Evolutionary conservation across 1,140 invertebrate species (phyloP), one percentile per base, ranked within the genome.

Genomic region (Eumeta japonica): DNA sequence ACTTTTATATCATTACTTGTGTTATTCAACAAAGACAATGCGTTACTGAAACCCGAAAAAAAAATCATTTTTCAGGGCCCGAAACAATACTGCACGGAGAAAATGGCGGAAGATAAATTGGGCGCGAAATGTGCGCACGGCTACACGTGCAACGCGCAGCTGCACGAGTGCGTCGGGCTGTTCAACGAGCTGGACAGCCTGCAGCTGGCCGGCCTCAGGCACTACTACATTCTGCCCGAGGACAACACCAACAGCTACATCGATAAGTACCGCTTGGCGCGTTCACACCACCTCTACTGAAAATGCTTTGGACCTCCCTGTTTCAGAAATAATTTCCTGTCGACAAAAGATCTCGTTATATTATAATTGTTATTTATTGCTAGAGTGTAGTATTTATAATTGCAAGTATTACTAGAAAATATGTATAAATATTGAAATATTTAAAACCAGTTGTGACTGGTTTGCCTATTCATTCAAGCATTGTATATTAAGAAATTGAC

Each of bases 31-130:
- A n/a, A n/a, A n/a, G n/a, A n/a, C n/a, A n/a, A n/a, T n/a, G n/a
- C n/a, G n/a, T n/a, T n/a, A n/a, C n/a, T n/a, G n/a, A n/a, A n/a
- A n/a, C n/a, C n/a, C n/a, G n/a, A n/a, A n/a, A n/a, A n/a, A n/a
- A n/a, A n/a, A n/a, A n/a, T n/a, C n/a, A 9, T 32, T n/a, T n/a
- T 3, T 28, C 42, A 68, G 67, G 64, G 64, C 1, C 62, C 67
- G 2, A 46, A 48, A n/a, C 61, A 72, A 33, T 44, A 54, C 10
- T 72, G 67, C 41, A 65, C 67, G 4, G 64, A 65, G 33, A 67
- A 66, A 35, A 55, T 58, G 52, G 52, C 52, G 13, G 50, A 50
- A 17, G 62, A 72, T 34, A 45, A 45, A 0, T 65, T 59, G 31
- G 64, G 60, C 1, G 54, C 58, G 32, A 63, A 62, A 33, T 72